Base-by-base conservation (phyloP, 2,113 vertebrate genomes). In the Vanacampus margaritifer region DNA sequence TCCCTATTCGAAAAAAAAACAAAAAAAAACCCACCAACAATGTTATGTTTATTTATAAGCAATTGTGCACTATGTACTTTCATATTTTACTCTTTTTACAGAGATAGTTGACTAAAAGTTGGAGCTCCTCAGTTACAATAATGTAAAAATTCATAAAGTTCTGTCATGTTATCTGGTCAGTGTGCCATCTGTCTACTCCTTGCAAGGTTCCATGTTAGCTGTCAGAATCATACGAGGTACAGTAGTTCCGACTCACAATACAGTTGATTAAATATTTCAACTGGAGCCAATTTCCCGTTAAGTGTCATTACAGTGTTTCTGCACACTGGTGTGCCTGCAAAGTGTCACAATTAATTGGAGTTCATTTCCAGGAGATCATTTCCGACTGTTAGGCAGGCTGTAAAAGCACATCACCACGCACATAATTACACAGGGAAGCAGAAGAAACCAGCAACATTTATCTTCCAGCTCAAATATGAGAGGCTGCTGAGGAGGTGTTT, bases 341-440 rank as follows among this genome's bases (percentile, higher is more conserved):
- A 88, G 87, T 91, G 88, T 82, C 85, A 90, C 84, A 89, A 92
- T 91, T 92, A 91, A 92, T 91, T 91, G 89, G 87, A 88, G 86
- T 89, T 91, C 83, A 90, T 90, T 90, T 90, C 88, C 85, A 71
- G 80, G 81, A 89, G 89, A 91, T 92, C 77, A 91, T 92, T 90
- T 89, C 86, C 83, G 83, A 88, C 89, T 86, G 86, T 89, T 89
- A 90, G 87, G 86, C 87, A 89, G 89, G 82, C 90, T 89, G 90
- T 91, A 91, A 91, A 91, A 88, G 84, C 87, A 88, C 88, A 90
- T 89, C 85, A 86, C 89, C 81, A 72, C 71, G 75, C 86, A 82
- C 83, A 80, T 90, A 91, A 91, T 91, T 91, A 91, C 87, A 89
- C 75, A 79, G 82, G 71, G 83, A 87, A 82, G 84, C 86, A 85